phyloP scores from a whole-genome alignment of 1,140 invertebrate species.

The Myzus persicae region DNA sequence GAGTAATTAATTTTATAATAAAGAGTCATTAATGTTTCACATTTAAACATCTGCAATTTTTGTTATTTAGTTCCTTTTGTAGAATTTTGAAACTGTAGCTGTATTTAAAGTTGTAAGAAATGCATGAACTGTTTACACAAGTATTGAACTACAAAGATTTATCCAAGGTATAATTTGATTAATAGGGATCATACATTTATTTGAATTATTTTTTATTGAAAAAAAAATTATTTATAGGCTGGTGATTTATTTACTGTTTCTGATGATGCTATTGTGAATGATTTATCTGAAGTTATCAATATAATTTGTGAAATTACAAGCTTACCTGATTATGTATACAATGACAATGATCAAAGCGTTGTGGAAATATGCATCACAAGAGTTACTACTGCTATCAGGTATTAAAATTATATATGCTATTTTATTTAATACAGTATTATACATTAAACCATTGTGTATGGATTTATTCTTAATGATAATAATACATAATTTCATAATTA shows the following conservation, averaged over 20 bases:
- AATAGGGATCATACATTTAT: neutral
- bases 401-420: slow-evolving; percentile 57
- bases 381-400: slow-evolving; percentile 84
- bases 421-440: too few species aligned
- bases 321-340: slow-evolving; percentile 79
- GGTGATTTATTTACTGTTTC: slow-evolving; percentile 90
- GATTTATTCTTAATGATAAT: neutral
- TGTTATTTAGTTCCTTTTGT: slow-evolving; percentile 20
- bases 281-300: slow-evolving; percentile 82
- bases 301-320: slow-evolving; percentile 81
- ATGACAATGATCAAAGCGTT: slow-evolving; percentile 91
- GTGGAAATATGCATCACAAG: slow-evolving; percentile 92
- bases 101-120: slow-evolving; percentile 63
- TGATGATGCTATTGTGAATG: slow-evolving; percentile 84
- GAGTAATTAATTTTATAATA: neutral
- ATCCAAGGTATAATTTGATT: slow-evolving; percentile 69
- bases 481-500: neutral
- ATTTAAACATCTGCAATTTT: neutral
- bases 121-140: slow-evolving; percentile 89
- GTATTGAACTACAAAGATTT: slow-evolving; percentile 86
- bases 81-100: slow-evolving; percentile 30
- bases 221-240: slow-evolving; percentile 67
- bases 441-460: too few species aligned
- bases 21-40: neutral
- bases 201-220: slow-evolving; percentile 15